A percentile compares a stretch with the other conserved stretches of the same genome.
Evolutionary conservation across 64 coral and sea anemone species (phyloP).

Genomic region (Cladopsammia gracilis): DNA sequence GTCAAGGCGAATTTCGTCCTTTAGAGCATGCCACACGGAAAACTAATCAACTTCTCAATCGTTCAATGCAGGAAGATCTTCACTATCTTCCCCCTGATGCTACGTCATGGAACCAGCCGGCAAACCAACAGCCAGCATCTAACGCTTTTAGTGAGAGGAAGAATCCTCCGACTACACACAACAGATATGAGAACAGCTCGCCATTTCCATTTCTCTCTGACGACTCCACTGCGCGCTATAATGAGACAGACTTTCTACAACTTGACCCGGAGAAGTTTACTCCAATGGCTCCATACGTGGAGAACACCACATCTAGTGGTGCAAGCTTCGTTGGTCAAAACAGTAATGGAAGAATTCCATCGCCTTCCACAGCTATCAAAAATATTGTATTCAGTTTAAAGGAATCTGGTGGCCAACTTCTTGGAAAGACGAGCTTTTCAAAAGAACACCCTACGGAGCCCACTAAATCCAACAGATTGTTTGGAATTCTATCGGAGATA

Average conservation of each 20-base stretch:
- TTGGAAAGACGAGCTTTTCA: neutral
- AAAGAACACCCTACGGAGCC: neutral
- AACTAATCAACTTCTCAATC: too few species aligned
- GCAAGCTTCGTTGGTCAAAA: neutral
- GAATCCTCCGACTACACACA: too few species aligned
- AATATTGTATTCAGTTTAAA: neutral
- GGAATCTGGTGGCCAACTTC: neutral
- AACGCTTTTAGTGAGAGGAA: too few species aligned
- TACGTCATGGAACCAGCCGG: too few species aligned
- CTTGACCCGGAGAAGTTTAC: neutral
- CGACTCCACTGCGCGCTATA: too few species aligned
- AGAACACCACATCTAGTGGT: neutral
- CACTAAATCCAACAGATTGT: neutral
- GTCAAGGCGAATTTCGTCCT: neutral
- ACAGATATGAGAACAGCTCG: too few species aligned
- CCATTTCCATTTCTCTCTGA: too few species aligned
- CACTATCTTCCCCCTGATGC: too few species aligned
- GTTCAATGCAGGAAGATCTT: too few species aligned
- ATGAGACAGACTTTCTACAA: neutral
- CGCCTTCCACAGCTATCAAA: neutral
- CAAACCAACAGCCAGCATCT: too few species aligned
- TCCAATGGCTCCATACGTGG: neutral
- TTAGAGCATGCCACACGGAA: too few species aligned
- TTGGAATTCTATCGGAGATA: constrained; percentile 27
- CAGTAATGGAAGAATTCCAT: too few species aligned